These are phyloP conservation scores for Polydrusus tereticollis DNA, from an alignment of 2,888 invertebrate genomes.

Conservation along the genomic window DNA sequence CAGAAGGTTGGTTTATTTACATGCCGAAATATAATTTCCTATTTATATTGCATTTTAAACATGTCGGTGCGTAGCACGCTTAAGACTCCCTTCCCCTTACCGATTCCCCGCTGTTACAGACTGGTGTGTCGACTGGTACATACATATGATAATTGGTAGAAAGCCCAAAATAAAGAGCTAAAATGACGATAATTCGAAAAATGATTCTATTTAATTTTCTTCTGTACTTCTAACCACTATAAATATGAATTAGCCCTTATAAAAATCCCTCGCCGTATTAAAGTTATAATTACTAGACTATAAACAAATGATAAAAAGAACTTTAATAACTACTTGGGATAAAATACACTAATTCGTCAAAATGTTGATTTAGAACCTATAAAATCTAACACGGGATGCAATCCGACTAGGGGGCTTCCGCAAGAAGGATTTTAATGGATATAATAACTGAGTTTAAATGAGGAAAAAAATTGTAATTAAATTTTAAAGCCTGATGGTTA, in stretches of 20 bases:
- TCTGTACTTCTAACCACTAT: too few relatives aligned
- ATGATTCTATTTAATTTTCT: too few relatives aligned
- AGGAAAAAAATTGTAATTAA: constrained; percentile 11
- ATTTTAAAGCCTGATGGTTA: neutral
- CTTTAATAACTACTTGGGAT: neutral
- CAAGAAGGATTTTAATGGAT: constrained; percentile 10
- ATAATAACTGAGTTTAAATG: constrained; percentile 12
- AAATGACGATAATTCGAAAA: too few relatives aligned
- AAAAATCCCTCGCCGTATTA: neutral
- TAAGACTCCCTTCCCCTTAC: too few relatives aligned
- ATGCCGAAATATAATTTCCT: too few relatives aligned
- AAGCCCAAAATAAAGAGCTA: too few relatives aligned
- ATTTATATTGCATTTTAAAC: too few relatives aligned
- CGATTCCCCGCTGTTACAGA: too few relatives aligned
- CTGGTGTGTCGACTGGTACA: too few relatives aligned
- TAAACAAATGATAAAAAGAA: neutral
- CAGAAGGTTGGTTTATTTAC: too few relatives aligned
- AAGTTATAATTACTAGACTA: neutral
- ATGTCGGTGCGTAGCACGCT: too few relatives aligned
- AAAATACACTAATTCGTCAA: neutral
- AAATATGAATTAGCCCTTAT: neutral
- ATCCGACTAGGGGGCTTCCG: constrained; percentile 5
- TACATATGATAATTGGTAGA: too few relatives aligned
- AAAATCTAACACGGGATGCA: neutral
- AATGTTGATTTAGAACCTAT: constrained; percentile 7